Evolutionary conservation across 1,140 invertebrate species (phyloP), one percentile per base, ranked within the genome.

Genomic region (Aplysia californica): DNA sequence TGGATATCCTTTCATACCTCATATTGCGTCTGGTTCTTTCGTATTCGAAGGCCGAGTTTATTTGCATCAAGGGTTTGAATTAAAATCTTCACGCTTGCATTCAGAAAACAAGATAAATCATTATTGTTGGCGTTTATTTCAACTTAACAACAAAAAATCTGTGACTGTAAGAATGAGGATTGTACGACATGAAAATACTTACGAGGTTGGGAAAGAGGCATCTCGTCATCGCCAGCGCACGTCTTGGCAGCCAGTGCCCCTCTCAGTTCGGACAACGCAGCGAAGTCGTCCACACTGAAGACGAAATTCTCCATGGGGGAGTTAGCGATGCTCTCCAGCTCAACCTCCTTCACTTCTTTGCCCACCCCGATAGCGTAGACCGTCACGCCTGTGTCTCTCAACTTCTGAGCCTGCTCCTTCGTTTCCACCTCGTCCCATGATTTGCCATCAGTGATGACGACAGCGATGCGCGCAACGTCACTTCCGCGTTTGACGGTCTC

Each of bases 291-390:
- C 0, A 86, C 85, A n/a, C n/a, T 80, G 67, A 84, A 83, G 4
- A 84, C 83, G 76, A 80, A 82, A 21, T 85, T 75, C n/a, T 79
- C 74, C 10, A 61, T 58, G 15, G 84, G 82, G 59, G 79, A 26
- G 56, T 76, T 83, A 0, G 85, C 86, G 21, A 87, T 85, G 18
- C 59, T 76, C 6, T 81, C 68, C 18, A 88, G 77, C 76, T 88
- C 86, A 21, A 75, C 31, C 23, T 70, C 5, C 20, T 84, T 81
- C 18, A 82, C 77, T 4, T 64, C 35, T 18, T 82, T 64, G 1
- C 86, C 87, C 6, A 89, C 85, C 0, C 87, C 87, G 29, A 88
- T 82, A 0, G 84, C 83, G 69, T 85, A 86, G 18, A 87, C 77
- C 10, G 82, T 69, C 50, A 88, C 83, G 4, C 86, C 87, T 0